These are phyloP conservation scores for Alligator mississippiensis DNA, from an alignment of 2,113 vertebrate species.

Conservation along the genomic window DNA sequence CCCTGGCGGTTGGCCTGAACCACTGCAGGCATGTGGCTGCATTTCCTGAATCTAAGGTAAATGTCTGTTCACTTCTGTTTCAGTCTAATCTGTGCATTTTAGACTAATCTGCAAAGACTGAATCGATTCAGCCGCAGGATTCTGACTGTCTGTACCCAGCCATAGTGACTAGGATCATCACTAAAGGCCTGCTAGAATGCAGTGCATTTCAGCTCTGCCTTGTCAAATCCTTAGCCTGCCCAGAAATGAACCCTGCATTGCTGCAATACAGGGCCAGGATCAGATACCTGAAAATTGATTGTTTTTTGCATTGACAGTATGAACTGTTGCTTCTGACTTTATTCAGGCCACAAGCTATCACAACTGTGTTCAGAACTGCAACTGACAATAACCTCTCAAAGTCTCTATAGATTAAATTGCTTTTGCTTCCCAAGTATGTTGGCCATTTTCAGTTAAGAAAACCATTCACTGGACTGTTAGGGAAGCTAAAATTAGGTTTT, in stretches of 20 bases:
- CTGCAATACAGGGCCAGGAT: not conserved
- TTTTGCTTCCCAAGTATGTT: not conserved
- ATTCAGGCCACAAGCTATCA: not conserved
- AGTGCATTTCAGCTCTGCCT: not conserved
- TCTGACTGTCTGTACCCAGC: too few relatives aligned
- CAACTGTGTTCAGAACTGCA: not conserved
- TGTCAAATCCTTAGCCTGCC: not conserved
- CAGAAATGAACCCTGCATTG: not conserved
- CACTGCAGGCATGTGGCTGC: too few relatives aligned
- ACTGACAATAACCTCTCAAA: not conserved
- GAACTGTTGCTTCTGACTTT: not conserved
- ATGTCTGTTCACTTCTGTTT: too few relatives aligned
- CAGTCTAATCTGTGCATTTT: too few relatives aligned
- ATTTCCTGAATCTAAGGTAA: too few relatives aligned
- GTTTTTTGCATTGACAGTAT: not conserved
- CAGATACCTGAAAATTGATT: not conserved
- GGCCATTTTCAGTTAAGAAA: not conserved
- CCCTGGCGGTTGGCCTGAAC: too few relatives aligned
- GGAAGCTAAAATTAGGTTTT: not conserved
- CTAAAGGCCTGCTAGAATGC: not conserved
- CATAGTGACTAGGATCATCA: not conserved
- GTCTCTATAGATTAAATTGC: not conserved
- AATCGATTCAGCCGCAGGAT: too few relatives aligned
- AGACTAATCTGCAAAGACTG: too few relatives aligned
- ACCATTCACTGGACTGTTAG: too few relatives aligned